These are phyloP conservation scores for Endomychus coccineus DNA, from an alignment of 2,888 invertebrate genomes.

Conservation along the genomic window DNA sequence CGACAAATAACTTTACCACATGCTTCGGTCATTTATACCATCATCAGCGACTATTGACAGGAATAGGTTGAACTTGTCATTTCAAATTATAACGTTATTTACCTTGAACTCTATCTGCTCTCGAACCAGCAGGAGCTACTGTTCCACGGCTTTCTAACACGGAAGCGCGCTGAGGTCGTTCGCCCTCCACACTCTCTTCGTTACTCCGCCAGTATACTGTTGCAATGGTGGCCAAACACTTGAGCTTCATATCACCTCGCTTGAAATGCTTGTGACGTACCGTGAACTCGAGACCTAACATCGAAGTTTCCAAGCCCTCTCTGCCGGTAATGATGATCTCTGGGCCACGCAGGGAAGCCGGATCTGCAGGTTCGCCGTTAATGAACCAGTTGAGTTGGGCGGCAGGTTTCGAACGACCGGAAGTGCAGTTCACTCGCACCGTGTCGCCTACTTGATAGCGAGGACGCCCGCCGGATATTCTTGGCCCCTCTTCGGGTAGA, in stretches of 20 bases:
- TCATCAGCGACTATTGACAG: too few relatives aligned
- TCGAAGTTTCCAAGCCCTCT: constrained; percentile 69
- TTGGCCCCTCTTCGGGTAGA: constrained; percentile 73
- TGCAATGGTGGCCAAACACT: constrained; percentile 82
- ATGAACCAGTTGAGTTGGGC: constrained; percentile 81
- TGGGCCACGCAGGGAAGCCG: constrained; percentile 45
- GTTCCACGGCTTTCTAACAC: constrained; percentile 72
- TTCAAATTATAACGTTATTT: too few relatives aligned
- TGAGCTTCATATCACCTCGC: constrained; percentile 78
- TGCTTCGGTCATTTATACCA: too few relatives aligned
- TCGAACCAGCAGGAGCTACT: constrained; percentile 51
- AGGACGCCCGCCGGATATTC: constrained; percentile 70
- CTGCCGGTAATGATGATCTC: constrained; percentile 49
- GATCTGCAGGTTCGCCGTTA: constrained; percentile 66
- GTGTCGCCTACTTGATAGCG: constrained; percentile 77
- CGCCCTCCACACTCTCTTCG: constrained; percentile 80
- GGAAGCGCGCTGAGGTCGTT: constrained; percentile 64
- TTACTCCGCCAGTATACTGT: constrained; percentile 82
- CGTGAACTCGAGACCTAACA: constrained; percentile 71
- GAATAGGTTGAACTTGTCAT: too few relatives aligned
- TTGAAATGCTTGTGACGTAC: constrained; percentile 76
- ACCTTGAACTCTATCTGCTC: constrained; percentile 71
- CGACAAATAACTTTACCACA: too few relatives aligned
- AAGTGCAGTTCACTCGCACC: constrained; percentile 78
- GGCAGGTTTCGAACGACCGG: constrained; percentile 73